phyloP scores from a whole-genome alignment of 1,140 invertebrate species.

The Apis cerana region DNA sequence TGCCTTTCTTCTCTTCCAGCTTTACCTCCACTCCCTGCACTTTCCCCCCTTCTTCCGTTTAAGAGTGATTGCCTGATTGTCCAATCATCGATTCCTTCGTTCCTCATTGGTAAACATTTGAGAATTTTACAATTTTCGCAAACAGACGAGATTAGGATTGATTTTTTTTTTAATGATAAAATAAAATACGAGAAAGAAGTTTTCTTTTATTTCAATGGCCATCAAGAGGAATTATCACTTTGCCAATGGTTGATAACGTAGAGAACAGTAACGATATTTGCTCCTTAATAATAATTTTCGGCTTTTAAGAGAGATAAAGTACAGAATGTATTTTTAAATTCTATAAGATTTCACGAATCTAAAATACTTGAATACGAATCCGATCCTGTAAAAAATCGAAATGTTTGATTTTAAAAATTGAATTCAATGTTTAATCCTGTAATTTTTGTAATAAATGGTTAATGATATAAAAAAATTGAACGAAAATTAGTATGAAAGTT shows the following conservation, averaged over 20 bases:
- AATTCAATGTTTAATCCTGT: too few species aligned
- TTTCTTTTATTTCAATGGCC: background rate
- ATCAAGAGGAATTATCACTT: background rate
- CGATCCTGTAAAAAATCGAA: too few species aligned
- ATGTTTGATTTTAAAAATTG: too few species aligned
- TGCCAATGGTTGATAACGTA: background rate
- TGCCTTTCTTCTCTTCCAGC: background rate
- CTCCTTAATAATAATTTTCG: too few species aligned
- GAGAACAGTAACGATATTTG: background rate
- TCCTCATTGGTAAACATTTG: conserved; percentile 10
- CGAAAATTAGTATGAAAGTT: too few species aligned
- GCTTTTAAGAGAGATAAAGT: too few species aligned
- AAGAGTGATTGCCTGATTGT: conserved; percentile 43
- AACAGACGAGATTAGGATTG: background rate
- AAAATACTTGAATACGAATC: too few species aligned
- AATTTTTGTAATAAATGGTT: too few species aligned
- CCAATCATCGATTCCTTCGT: conserved; percentile 22
- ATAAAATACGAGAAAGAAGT: background rate
- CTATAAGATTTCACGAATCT: too few species aligned
- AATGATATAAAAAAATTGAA: too few species aligned
- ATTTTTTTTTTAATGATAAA: background rate
- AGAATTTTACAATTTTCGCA: background rate
- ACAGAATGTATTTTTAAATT: too few species aligned
- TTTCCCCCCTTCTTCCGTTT: background rate
- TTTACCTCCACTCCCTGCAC: background rate